Base-by-base conservation (phyloP, 2,888 invertebrate genomes). In the Pilophorus perplexus region DNA sequence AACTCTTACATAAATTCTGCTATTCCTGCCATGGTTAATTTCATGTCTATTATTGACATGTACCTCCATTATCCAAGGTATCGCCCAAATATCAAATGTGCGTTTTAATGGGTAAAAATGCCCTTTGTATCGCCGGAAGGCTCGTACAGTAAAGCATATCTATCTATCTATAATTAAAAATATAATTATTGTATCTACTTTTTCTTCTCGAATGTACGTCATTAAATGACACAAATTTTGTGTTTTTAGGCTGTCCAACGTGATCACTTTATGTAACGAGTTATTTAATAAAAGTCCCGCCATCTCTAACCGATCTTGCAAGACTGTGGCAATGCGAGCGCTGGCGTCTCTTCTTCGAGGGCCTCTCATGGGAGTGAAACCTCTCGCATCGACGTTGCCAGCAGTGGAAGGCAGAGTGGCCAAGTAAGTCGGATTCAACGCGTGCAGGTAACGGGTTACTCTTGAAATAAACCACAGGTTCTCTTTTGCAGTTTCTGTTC, bases 231-330 rank as follows among this genome's bases (percentile, higher is more conserved):
- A n/a, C n/a, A n/a, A n/a, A n/a, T n/a, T n/a, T n/a, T n/a, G n/a
- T n/a, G n/a, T n/a, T n/a, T n/a, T n/a, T n/a, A 55, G 55, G 38
- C 20, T 55, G 16, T 22, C 23, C 22, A 38, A 55, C 23, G 18
- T 55, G 38, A 38, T 33, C n/a, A 38, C 18, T 14, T 38, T 55
- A 20, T n/a, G n/a, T 23, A 55, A 55, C 12, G 55, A 55, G 8
- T 12, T 55, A 2, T 55, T 55, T n/a, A 18, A 37, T 18, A 18
- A 14, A 2, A 33, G 38, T 18, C 8, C 38, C 16, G 20, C 16
- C 1, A 22, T 22, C 12, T 38, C 55, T n/a, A 55, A 23, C 16
- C 10, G 38, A 27, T 22, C 22, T 20, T 55, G 55, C 23, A 20
- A 33, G 38, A 55, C 37, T 38, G 25, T 27, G 22, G 55, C 55